Conservation (phyloP, 1,140 invertebrate species). For the Helicoverpa zea region DNA sequence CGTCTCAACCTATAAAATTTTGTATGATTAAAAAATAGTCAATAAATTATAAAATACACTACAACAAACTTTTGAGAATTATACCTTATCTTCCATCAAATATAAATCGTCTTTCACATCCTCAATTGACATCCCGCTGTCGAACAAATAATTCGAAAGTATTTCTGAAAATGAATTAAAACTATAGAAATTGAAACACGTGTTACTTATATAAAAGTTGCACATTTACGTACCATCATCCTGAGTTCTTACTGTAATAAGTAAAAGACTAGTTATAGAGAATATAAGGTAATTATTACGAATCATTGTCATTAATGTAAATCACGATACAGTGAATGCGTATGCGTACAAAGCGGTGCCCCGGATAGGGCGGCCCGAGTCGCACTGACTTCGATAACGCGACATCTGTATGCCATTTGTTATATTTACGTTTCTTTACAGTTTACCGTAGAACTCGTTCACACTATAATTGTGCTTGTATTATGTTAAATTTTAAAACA, state of each 20-base stretch:
- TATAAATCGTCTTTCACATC: not conserved
- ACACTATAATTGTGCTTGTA: constrained; percentile 18
- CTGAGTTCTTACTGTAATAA: not conserved
- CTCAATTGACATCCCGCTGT: not conserved
- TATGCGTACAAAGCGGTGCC: not conserved
- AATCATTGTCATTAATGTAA: constrained; percentile 19
- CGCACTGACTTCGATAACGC: constrained; percentile 33
- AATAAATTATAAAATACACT: not conserved
- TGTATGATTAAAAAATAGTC: too few species aligned
- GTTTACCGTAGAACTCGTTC: constrained; percentile 8
- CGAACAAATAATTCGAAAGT: not conserved
- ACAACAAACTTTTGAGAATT: not conserved
- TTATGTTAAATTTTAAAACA: not conserved
- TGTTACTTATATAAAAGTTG: not conserved
- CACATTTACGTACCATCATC: constrained; percentile 29
- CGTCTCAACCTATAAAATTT: constrained; percentile 8
- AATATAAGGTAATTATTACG: constrained; percentile 9
- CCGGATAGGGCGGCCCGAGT: not conserved
- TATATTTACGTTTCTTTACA: constrained; percentile 18
- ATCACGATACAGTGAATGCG: not conserved
- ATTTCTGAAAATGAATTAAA: constrained; percentile 20
- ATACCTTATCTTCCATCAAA: constrained; percentile 18
- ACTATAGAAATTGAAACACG: not conserved
- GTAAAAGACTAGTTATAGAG: constrained; percentile 10
- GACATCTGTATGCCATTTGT: constrained; percentile 6